phyloP scores from a whole-genome alignment of 2,113 vertebrate species.

The Vanacampus margaritifer region DNA sequence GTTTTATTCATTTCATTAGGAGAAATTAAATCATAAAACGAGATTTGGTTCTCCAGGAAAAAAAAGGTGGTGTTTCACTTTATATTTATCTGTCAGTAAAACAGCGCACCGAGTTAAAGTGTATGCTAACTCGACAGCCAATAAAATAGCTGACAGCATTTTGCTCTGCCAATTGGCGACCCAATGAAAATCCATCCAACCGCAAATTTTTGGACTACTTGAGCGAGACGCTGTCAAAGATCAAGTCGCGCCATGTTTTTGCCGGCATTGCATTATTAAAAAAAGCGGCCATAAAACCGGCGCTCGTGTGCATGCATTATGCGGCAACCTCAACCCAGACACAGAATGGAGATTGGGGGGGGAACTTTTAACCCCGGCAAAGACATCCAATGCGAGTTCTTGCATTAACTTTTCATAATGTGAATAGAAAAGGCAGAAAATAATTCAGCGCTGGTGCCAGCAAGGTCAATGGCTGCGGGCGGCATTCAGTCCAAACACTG shows the following conservation, averaged over 20 bases:
- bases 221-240: not conserved
- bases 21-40: not conserved
- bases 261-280: not conserved
- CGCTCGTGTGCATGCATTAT: not conserved
- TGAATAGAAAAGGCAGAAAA: not conserved
- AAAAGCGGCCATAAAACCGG: not conserved
- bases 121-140: too few species aligned
- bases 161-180: not conserved
- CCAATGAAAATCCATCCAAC: not conserved
- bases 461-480: not conserved
- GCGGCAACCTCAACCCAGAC: not conserved
- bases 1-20: too few species aligned
- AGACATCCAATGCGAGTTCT: conserved; percentile 1
- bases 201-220: not conserved
- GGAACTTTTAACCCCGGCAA: not conserved
- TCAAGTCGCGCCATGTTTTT: not conserved
- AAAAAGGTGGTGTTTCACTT: too few species aligned
- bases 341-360: not conserved
- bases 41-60: too few species aligned
- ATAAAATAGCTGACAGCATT: not conserved
- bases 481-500: not conserved
- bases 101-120: not conserved
- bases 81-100: not conserved
- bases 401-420: conserved; percentile 3
- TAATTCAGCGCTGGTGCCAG: not conserved